phyloP scores from a whole-genome alignment of 2,888 invertebrate genomes.

The Cosmia trapezina region DNA sequence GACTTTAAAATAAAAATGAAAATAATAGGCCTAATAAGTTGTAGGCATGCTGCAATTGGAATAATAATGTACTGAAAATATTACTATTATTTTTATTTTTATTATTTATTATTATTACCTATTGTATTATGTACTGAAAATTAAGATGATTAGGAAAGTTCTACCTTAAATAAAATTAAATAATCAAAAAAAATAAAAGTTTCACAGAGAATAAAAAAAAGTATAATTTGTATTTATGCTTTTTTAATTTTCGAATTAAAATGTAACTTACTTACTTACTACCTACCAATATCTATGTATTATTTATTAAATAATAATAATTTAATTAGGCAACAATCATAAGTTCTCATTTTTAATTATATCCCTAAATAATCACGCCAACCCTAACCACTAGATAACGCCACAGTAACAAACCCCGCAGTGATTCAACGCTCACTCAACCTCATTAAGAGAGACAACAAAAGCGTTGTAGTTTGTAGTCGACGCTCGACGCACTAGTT shows the following conservation, averaged over 20 bases:
- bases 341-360: neutral
- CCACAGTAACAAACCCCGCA: slow-evolving; percentile 44
- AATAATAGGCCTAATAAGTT: neutral
- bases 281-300: neutral
- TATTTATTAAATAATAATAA: neutral
- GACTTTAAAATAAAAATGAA: neutral
- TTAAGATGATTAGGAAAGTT: no score
- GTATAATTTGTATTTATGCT: neutral
- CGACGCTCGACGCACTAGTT: slow-evolving; percentile 58
- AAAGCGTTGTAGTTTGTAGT: slow-evolving; percentile 45
- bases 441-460: slow-evolving; percentile 58
- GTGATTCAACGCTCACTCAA: slow-evolving; percentile 48
- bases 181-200: neutral
- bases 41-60: neutral
- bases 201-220: no score
- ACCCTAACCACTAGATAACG: slow-evolving; percentile 17
- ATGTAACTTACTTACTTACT: neutral
- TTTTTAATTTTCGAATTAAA: neutral
- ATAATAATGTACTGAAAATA: no score
- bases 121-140: neutral
- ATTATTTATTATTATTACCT: neutral
- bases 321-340: neutral
- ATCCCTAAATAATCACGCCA: slow-evolving; percentile 2
- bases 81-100: no score
- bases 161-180: neutral